These are phyloP conservation scores for Hydrozoanthus gracilis DNA, from an alignment of 92 coral and sea anemone genomes.

Conservation along the genomic window DNA sequence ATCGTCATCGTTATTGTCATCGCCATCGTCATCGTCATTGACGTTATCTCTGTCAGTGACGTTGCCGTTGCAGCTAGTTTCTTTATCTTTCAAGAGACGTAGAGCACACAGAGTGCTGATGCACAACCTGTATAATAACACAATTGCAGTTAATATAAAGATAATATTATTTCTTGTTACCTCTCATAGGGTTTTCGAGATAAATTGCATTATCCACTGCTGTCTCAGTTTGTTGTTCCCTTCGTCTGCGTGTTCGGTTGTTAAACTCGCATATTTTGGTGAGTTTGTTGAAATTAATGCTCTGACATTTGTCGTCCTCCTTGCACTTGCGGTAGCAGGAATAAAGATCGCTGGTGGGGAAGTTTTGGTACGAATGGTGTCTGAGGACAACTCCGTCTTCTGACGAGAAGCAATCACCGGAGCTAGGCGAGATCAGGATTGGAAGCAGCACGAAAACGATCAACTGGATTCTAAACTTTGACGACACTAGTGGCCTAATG, in stretches of 20 bases:
- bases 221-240: neutral
- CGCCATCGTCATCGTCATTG: too few relatives aligned
- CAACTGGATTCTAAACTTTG: too few relatives aligned
- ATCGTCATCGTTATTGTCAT: too few relatives aligned
- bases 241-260: conserved; percentile 50
- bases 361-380: conserved; percentile 37
- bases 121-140: too few relatives aligned
- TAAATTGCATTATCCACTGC: conserved; percentile 29
- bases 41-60: too few relatives aligned
- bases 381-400: conserved; percentile 39
- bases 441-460: too few relatives aligned
- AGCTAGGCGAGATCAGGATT: conserved; percentile 10
- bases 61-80: too few relatives aligned
- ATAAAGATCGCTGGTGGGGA: conserved; percentile 16
- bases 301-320: conserved; percentile 48
- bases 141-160: too few relatives aligned
- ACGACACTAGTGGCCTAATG: too few relatives aligned
- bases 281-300: conserved; percentile 51
- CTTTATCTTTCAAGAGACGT: too few relatives aligned
- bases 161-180: neutral
- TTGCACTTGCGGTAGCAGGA: conserved; percentile 55
- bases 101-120: too few relatives aligned
- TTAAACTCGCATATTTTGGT: conserved; percentile 53
- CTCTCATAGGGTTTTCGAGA: conserved; percentile 56
- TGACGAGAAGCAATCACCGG: conserved; percentile 33